Conservation (phyloP, 2,113 vertebrate genomes). For the Prunella fulvescens region DNA sequence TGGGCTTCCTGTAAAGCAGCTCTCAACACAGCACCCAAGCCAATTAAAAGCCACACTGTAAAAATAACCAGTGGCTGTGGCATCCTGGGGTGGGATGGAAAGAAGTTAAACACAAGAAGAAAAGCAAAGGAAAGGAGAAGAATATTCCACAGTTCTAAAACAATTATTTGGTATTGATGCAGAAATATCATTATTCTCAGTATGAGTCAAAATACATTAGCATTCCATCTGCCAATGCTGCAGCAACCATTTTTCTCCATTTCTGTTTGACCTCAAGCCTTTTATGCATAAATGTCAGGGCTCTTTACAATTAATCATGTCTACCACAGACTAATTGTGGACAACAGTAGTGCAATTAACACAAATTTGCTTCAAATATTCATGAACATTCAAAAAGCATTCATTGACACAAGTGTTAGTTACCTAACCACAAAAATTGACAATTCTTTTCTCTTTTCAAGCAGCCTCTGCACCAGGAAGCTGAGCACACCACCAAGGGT, state of each 20-base stretch:
- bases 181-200: constrained; percentile 54
- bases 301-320: constrained; percentile 79
- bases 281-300: constrained; percentile 79
- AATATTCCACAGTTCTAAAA: neutral
- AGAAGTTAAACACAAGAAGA: neutral
- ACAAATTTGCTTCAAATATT: constrained; percentile 73
- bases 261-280: constrained; percentile 78
- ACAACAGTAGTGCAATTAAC: constrained; percentile 76
- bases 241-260: constrained; percentile 69
- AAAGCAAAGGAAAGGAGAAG: neutral
- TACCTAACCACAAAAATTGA: constrained; percentile 44
- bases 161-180: constrained; percentile 49
- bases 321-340: constrained; percentile 76
- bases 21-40: neutral
- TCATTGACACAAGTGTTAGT: constrained; percentile 32
- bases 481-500: constrained; percentile 11
- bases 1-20: neutral
- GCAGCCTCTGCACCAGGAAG: neutral
- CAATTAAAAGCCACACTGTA: neutral
- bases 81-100: neutral
- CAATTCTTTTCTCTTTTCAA: constrained; percentile 22
- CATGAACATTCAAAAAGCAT: constrained; percentile 61
- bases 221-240: constrained; percentile 62
- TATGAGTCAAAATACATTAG: constrained; percentile 63
- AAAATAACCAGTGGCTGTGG: neutral